These are phyloP conservation scores for Nomada goodeniana DNA, from an alignment of 2,888 invertebrate species.

Conservation along the genomic window DNA sequence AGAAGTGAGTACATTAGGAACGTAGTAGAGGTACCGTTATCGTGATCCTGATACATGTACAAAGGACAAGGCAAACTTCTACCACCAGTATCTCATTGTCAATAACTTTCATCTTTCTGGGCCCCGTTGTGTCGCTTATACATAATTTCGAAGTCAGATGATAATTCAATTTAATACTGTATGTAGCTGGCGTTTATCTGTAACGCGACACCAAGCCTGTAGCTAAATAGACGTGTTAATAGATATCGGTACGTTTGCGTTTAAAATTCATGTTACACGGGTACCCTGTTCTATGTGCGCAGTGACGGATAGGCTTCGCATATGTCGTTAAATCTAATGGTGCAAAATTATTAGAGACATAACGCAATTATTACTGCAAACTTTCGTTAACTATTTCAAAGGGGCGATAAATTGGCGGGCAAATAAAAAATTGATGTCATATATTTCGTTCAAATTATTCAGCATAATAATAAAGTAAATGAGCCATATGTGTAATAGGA, in stretches of 20 bases:
- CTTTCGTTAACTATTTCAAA: background rate
- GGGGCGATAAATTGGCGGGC: background rate
- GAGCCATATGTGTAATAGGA: no score
- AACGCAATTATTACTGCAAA: background rate
- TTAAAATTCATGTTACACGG: slow-evolving; percentile 26
- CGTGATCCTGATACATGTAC: no score
- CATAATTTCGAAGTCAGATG: slow-evolving; percentile 20
- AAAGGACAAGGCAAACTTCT: no score
- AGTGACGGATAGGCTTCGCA: background rate
- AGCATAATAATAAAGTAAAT: no score
- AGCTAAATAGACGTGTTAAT: slow-evolving; percentile 16
- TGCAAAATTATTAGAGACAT: background rate
- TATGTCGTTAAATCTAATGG: background rate
- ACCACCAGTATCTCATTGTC: background rate
- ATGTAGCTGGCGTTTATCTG: slow-evolving; percentile 12
- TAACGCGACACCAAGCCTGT: background rate
- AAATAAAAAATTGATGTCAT: background rate
- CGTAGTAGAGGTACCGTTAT: no score
- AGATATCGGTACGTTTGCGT: slow-evolving; percentile 12
- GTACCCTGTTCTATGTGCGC: background rate
- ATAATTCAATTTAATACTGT: slow-evolving; percentile 19
- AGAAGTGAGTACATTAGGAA: no score
- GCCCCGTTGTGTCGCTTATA: background rate
- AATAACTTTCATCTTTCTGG: background rate
- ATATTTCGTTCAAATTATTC: no score